Evolutionary conservation across 2,888 invertebrate species (phyloP), one percentile per base, ranked within the genome.

Genomic region (Prenolepis imparis): DNA sequence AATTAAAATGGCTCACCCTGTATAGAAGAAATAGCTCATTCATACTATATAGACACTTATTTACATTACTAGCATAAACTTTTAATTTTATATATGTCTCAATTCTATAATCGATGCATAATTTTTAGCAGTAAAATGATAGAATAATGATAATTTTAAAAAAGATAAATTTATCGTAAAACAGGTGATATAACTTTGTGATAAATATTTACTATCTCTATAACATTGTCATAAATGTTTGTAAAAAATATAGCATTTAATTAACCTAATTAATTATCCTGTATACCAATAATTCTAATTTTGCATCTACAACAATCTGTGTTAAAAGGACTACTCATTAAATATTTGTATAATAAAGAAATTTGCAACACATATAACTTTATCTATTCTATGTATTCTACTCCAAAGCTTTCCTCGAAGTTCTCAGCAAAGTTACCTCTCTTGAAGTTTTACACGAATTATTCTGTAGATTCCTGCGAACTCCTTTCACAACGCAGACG

Each of bases 401-500:
- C 32, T 72, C 44, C 32, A 18, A 57, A 77, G 68, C 11, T 77
- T 77, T 18, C 55, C 28, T 18, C 57, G n/a, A 80, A 59, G 59
- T 70, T 80, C 21, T 61, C 44, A 44, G 32, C 11, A 44, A 68
- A 57, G 77, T 77, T 57, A 67, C 57, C 41, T 18, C 36, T 70
- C 55, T 24, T 44, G 6, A 80, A 80, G 24, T 80, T 80, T 80
- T 72, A 32, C 59, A 70, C 78, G 36, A 78, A 80, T 80, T 80
- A 80, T 72, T 80, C 48, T 12, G 44, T 59, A 61, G 59, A 80
- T 72, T 72, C 44, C 48, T 18, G 70, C 59, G 70, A 78, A 78
- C 44, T 70, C 59, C 78, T 78, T 48, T 80, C 59, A 72, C 72
- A 80, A 61, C 59, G 59, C 59, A 48, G 44, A 59, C 44, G 36